A percentile compares a stretch with the other conserved stretches of the same genome.
phyloP scores from a whole-genome alignment of 2,888 invertebrate genomes.

The Drosophila ezoana region DNA sequence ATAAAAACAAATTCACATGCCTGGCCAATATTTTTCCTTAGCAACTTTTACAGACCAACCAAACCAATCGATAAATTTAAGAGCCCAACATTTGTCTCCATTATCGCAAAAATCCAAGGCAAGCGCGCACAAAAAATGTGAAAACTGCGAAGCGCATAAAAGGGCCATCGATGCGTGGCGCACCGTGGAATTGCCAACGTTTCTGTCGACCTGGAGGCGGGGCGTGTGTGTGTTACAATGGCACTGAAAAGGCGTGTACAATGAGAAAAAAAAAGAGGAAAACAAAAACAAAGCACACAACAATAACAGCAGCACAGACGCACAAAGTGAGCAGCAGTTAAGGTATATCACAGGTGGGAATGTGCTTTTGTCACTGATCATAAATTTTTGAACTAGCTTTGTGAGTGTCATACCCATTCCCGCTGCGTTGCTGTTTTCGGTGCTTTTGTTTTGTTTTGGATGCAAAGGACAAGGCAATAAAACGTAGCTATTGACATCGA shows the following conservation, averaged over 20 bases:
- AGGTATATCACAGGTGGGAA: constrained; percentile 77
- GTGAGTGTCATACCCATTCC: constrained; percentile 25
- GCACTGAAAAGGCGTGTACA: constrained; percentile 71
- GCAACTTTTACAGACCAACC: constrained; percentile 63
- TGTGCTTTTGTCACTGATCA: constrained; percentile 80
- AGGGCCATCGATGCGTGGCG: constrained; percentile 74
- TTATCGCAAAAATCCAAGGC: constrained; percentile 78
- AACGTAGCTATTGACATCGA: constrained; percentile 69
- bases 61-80: constrained; percentile 79
- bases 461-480: constrained; percentile 66
- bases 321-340: constrained; percentile 26
- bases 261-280: constrained; percentile 19
- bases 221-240: constrained; percentile 34
- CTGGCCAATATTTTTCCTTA: constrained; percentile 60
- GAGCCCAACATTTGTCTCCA: constrained; percentile 78
- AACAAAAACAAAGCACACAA: constrained; percentile 12
- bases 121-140: constrained; percentile 29
- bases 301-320: constrained; percentile 8
- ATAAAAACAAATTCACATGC: constrained; percentile 68
- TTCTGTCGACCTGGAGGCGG: constrained; percentile 45
- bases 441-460: constrained; percentile 48
- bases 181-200: constrained; percentile 57
- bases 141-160: constrained; percentile 74
- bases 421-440: constrained; percentile 10
- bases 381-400: constrained; percentile 69